These are phyloP conservation scores for Epistrophella euchroma DNA, from an alignment of 2,888 invertebrate genomes.

Conservation along the genomic window DNA sequence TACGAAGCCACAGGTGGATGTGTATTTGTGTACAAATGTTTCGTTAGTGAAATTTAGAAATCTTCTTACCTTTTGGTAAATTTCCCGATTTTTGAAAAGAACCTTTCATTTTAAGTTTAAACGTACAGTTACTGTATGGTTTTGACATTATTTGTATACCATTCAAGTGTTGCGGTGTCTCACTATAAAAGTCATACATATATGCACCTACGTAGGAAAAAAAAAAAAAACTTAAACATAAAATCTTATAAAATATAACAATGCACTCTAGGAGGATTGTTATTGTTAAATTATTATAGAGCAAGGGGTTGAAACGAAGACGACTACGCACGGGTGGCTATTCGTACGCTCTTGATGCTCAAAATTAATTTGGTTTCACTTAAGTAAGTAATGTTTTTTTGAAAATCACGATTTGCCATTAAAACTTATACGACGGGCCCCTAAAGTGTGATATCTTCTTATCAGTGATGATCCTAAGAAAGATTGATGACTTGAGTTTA, in stretches of 20 bases:
- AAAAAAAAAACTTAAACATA: background rate
- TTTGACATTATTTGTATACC: no score
- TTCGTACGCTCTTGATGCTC: slow-evolving; percentile 45
- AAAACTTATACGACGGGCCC: slow-evolving; percentile 71
- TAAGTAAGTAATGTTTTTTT: slow-evolving; percentile 70
- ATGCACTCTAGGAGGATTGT: background rate
- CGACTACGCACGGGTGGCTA: background rate
- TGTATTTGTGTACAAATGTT: no score
- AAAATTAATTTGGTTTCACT: slow-evolving; percentile 73
- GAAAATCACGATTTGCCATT: slow-evolving; percentile 73
- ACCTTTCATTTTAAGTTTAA: no score
- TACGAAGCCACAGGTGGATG: no score
- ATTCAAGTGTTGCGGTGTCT: no score
- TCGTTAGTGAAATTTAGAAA: no score
- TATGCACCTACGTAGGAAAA: no score
- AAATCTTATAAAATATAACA: background rate
- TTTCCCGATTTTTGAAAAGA: no score
- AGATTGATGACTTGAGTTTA: slow-evolving; percentile 75
- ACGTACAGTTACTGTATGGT: no score
- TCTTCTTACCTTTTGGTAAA: no score
- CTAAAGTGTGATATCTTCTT: slow-evolving; percentile 74
- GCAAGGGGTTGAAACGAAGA: slow-evolving; percentile 40
- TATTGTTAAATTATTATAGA: background rate
- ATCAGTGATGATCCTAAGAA: slow-evolving; percentile 74
- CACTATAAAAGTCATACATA: no score